phyloP scores from a whole-genome alignment of 64 coral and sea anemone species.

The Montipora foliosa region DNA sequence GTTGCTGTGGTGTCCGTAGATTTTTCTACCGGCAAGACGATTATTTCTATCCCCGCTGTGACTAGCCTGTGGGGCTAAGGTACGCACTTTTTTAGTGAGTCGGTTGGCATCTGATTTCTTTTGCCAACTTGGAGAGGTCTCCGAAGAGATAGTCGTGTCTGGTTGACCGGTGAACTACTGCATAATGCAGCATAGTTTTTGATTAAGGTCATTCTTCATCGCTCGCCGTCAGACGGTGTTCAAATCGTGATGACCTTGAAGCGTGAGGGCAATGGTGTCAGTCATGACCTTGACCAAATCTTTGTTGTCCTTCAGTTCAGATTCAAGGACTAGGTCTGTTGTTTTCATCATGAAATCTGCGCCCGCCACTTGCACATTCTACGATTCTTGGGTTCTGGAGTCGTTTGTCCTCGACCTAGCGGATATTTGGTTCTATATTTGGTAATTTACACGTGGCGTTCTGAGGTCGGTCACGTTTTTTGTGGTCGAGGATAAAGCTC shows the following conservation, averaged over 20 bases:
- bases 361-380: conserved; percentile 28
- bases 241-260: conserved; percentile 60
- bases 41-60: background rate
- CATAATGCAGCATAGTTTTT: background rate
- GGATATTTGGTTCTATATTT: too few relatives aligned
- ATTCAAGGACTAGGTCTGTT: conserved; percentile 31
- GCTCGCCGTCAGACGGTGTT: conserved; percentile 26
- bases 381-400: conserved; percentile 36
- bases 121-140: too few relatives aligned
- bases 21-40: background rate
- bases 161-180: conserved; percentile 38
- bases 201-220: conserved; percentile 23
- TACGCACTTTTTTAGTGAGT: too few relatives aligned
- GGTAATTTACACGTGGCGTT: too few relatives aligned
- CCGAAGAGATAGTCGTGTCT: conserved; percentile 56
- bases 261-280: conserved; percentile 28
- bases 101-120: too few relatives aligned
- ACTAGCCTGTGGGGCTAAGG: background rate
- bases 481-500: background rate
- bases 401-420: conserved; percentile 15
- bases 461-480: too few relatives aligned
- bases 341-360: conserved; percentile 19
- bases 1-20: conserved; percentile 17
- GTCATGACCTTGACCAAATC: conserved; percentile 44
- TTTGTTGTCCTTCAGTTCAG: conserved; percentile 52